phyloP scores from a whole-genome alignment of 2,113 vertebrate genomes.

The Pardalotus punctatus region DNA sequence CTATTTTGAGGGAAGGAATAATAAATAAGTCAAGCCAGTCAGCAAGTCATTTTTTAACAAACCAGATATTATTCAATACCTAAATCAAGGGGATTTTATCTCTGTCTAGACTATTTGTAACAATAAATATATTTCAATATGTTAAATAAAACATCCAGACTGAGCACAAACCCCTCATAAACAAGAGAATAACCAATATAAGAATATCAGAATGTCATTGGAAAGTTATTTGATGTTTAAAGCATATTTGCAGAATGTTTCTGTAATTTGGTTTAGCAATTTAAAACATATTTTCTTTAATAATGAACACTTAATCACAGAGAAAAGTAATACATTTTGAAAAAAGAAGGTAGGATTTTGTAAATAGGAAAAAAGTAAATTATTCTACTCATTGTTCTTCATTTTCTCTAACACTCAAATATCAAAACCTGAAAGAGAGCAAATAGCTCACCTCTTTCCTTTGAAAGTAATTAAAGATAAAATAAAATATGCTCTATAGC shows the following conservation, averaged over 20 bases:
- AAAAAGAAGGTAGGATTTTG: background rate
- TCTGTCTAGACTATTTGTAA: background rate
- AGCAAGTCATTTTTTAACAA: background rate
- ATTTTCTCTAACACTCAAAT: background rate
- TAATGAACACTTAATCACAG: background rate
- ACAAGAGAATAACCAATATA: background rate
- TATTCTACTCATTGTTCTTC: background rate
- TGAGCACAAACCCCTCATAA: background rate
- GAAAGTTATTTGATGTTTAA: background rate
- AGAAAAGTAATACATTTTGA: background rate
- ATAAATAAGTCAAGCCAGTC: background rate
- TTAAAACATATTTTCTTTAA: background rate
- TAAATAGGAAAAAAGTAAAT: background rate
- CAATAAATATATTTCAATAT: background rate
- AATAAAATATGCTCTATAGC: background rate
- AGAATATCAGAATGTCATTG: background rate
- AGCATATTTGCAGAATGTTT: background rate
- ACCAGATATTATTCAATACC: background rate
- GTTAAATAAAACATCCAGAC: background rate
- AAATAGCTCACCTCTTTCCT: background rate
- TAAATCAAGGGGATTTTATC: background rate
- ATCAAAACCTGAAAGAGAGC: background rate
- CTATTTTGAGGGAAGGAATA: background rate
- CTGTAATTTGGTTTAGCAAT: background rate
- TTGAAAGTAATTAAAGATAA: conserved; percentile 16